Percentiles rank a stretch among this genome's conserved stretches.
Evolutionary conservation across 2,888 invertebrate species (phyloP).

Genomic region (Volucella bombylans): DNA sequence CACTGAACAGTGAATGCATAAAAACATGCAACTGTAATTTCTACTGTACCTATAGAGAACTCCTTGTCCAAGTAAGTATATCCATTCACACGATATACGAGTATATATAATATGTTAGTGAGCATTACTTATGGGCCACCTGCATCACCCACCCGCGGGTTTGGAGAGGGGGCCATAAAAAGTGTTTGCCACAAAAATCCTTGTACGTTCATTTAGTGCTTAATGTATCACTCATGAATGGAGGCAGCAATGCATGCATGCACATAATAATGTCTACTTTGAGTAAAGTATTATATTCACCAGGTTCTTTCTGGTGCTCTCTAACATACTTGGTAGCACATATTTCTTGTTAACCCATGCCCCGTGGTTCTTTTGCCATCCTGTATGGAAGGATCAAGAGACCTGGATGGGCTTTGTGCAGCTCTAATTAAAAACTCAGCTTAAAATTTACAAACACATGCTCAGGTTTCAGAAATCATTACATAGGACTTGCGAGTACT

Average conservation of each 20-base stretch:
- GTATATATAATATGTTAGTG: background rate
- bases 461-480: conserved; percentile 18
- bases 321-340: background rate
- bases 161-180: conserved; percentile 34
- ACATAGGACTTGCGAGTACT: background rate
- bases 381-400: conserved; percentile 42
- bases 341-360: too few species aligned
- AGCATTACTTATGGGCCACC: background rate
- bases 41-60: background rate
- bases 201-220: conserved; percentile 72
- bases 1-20: conserved; percentile 8
- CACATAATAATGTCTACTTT: conserved; percentile 72
- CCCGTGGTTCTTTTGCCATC: too few species aligned
- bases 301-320: conserved; percentile 13
- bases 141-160: conserved; percentile 22
- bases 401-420: conserved; percentile 58
- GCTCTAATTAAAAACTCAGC: conserved; percentile 72
- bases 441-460: conserved; percentile 70
- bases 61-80: background rate
- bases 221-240: conserved; percentile 73
- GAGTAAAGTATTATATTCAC: conserved; percentile 55
- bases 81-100: background rate
- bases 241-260: conserved; percentile 71
- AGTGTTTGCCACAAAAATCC: conserved; percentile 62
- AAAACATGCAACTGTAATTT: conserved; percentile 57